phyloP scores from a whole-genome alignment of 2,888 invertebrate genomes.

The Laspeyria flexula region DNA sequence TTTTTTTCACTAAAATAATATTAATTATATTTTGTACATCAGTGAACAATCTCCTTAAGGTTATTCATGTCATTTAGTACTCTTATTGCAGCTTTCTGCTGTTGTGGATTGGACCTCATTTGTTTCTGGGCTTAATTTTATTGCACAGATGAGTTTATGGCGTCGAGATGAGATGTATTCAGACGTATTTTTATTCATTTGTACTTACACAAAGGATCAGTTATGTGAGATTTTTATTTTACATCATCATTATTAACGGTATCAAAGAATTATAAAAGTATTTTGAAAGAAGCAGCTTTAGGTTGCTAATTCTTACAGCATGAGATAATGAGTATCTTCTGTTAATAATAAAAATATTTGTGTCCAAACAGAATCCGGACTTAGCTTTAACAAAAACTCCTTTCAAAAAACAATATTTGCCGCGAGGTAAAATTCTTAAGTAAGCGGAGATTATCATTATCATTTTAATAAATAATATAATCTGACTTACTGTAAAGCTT shows the following conservation, averaged over 20 bases:
- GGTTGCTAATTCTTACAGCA: neutral
- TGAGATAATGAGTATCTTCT: neutral
- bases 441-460: slow-evolving; percentile 30
- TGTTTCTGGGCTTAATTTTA: slow-evolving; percentile 44
- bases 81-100: slow-evolving; percentile 39
- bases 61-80: slow-evolving; percentile 48
- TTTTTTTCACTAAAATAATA: too few species aligned
- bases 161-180: neutral
- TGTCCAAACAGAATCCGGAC: slow-evolving; percentile 3
- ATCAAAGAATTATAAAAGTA: too few species aligned
- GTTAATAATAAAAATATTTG: neutral
- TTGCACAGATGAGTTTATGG: slow-evolving; percentile 23
- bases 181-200: neutral
- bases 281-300: too few species aligned
- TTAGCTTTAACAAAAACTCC: slow-evolving; percentile 23
- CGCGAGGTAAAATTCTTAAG: slow-evolving; percentile 18
- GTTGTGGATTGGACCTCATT: slow-evolving; percentile 33
- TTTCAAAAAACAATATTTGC: slow-evolving; percentile 30
- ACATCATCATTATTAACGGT: neutral
- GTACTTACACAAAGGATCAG: neutral
- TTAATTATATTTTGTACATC: slow-evolving; percentile 6
- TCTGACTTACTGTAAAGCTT: slow-evolving; percentile 42
- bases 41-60: slow-evolving; percentile 19
- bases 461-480: slow-evolving; percentile 59
- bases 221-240: neutral